These are phyloP conservation scores for Karalla daura DNA, from an alignment of 2,797 vertebrate species.

Conservation along the genomic window DNA sequence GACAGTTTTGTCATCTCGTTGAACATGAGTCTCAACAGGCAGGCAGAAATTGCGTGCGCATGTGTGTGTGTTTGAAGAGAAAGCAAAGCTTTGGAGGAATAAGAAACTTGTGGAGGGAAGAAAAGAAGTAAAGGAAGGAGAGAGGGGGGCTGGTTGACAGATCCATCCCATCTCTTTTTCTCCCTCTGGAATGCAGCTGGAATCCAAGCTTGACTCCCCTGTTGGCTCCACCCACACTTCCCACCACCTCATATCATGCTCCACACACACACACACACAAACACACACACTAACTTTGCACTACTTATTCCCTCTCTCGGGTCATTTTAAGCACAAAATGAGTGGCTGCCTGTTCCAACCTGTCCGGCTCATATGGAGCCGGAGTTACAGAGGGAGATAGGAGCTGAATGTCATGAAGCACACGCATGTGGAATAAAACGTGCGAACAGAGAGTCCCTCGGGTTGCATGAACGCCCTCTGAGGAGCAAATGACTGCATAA, in stretches of 20 bases:
- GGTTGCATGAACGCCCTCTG: no score
- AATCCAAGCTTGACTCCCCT: constrained; percentile 70
- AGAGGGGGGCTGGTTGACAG: constrained; percentile 62
- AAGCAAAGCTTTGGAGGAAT: constrained; percentile 22
- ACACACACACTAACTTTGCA: constrained; percentile 13
- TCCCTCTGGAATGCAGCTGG: constrained; percentile 73
- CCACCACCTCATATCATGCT: constrained; percentile 58
- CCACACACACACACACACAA: constrained; percentile 20
- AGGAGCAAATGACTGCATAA: not conserved
- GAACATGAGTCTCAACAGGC: constrained; percentile 48
- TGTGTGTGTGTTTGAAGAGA: constrained; percentile 27
- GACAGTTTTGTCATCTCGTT: constrained; percentile 51
- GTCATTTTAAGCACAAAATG: constrained; percentile 56
- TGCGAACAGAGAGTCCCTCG: not conserved
- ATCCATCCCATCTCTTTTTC: constrained; percentile 68
- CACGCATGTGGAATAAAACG: not conserved
- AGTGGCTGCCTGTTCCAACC: constrained; percentile 46
- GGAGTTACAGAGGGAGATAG: no score
- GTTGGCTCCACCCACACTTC: constrained; percentile 65
- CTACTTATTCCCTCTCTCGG: constrained; percentile 16
- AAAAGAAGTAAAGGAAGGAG: constrained; percentile 34
- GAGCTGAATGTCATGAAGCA: no score
- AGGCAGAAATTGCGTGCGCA: constrained; percentile 6
- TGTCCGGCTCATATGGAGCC: constrained; percentile 27
- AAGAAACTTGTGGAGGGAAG: constrained; percentile 39